phyloP scores from a whole-genome alignment of 2,888 invertebrate species.

The Zygogramma bicolorata region DNA sequence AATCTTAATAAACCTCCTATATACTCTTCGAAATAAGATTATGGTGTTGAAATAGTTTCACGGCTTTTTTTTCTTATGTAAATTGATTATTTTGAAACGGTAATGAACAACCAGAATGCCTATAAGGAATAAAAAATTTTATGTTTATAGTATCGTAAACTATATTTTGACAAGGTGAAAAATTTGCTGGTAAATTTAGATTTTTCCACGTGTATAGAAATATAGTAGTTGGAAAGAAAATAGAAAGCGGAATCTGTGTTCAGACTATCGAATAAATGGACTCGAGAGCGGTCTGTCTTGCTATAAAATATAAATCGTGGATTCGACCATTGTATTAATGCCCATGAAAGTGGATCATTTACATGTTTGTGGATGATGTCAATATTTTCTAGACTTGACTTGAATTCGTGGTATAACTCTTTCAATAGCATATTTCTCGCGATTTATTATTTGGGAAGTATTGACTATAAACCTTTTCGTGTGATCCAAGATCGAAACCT shows the following conservation, averaged over 20 bases:
- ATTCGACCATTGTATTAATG: too few species aligned
- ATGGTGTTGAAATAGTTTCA: constrained; percentile 24
- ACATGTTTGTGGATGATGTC: too few species aligned
- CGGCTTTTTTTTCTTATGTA: constrained; percentile 26
- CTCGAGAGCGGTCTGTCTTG: not conserved
- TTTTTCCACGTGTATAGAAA: not conserved
- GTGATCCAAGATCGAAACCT: too few species aligned
- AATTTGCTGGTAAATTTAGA: not conserved
- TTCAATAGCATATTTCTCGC: too few species aligned
- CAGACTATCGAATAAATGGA: not conserved
- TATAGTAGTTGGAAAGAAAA: not conserved
- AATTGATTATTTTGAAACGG: constrained; percentile 15
- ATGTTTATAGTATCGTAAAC: not conserved
- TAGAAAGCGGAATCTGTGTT: not conserved
- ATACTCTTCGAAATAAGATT: constrained; percentile 39
- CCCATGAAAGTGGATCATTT: too few species aligned
- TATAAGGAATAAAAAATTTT: constrained; percentile 5
- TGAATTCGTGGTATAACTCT: too few species aligned
- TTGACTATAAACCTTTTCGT: too few species aligned
- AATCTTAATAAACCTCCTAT: constrained; percentile 45
- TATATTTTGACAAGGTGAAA: constrained; percentile 7
- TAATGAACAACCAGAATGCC: constrained; percentile 18
- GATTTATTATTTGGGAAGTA: too few species aligned
- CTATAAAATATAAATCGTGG: too few species aligned
- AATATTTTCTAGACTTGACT: too few species aligned